A percentile compares a stretch with the other conserved stretches of the same genome.
Conservation (phyloP, 2,113 vertebrate genomes). For the Megaceryle torquata region DNA sequence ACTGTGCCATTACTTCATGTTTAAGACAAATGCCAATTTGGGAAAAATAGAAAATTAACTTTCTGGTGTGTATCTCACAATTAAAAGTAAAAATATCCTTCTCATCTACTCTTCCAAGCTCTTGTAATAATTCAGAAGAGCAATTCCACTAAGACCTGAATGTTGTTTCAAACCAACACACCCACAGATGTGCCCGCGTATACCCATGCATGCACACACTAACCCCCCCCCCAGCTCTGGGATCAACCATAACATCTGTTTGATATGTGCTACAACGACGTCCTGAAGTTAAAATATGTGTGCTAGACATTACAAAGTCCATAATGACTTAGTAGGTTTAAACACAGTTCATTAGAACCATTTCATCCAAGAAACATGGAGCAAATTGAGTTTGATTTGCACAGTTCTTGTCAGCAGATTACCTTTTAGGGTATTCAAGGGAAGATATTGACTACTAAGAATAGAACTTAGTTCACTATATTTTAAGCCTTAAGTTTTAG, state of each 20-base stretch:
- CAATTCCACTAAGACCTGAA: neutral
- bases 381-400: neutral
- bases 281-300: neutral
- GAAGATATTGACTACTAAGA: neutral
- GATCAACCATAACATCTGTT: neutral
- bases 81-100: neutral
- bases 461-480: neutral
- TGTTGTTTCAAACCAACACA: neutral
- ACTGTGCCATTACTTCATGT: too few relatives aligned
- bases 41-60: neutral
- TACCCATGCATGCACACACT: fast-evolving
- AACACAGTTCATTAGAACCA: neutral
- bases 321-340: neutral
- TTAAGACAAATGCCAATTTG: neutral
- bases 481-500: neutral
- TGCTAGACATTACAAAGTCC: neutral
- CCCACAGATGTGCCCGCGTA: fast-evolving
- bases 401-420: neutral
- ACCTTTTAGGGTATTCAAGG: neutral
- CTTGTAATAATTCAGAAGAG: neutral
- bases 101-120: neutral
- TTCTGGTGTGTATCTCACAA: neutral
- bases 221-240: fast-evolving
- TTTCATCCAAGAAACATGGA: neutral
- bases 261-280: neutral